Evolutionary conservation across 1,140 invertebrate species (phyloP), one percentile per base, ranked within the genome.

Genomic region (Bursaphelenchus mucronatus): DNA sequence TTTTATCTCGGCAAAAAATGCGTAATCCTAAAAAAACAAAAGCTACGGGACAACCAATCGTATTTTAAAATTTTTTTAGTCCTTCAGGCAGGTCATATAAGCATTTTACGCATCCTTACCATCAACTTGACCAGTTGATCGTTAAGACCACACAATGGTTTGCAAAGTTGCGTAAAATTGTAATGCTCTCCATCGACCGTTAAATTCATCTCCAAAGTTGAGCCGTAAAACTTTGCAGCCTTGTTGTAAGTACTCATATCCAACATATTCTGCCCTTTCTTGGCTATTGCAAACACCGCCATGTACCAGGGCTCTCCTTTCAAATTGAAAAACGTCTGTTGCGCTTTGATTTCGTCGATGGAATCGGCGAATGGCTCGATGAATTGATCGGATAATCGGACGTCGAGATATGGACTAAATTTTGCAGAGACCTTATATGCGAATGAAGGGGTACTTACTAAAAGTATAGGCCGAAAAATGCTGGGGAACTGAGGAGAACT

Each of bases 71-170:
- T n/a, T n/a, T n/a, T n/a, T n/a, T n/a, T n/a, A n/a, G n/a, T n/a
- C n/a, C n/a, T n/a, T n/a, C n/a, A n/a, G n/a, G n/a, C n/a, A n/a
- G n/a, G n/a, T n/a, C n/a, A n/a, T n/a, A n/a, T n/a, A n/a, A n/a
- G n/a, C n/a, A n/a, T n/a, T n/a, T n/a, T n/a, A n/a, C n/a, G n/a
- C 4, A 30, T 54, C 7, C 21, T 70, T 52, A 74, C 69, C 69
- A 71, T 71, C 15, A 71, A 43, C 50, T 71, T 70, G 15, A 69
- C 56, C 13, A 71, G 17, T 58, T 71, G 69, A 15, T 75, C 69
- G 44, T 71, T 71, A 15, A 71, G 67, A 17, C 71, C 71, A 55
- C 69, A 71, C 40, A 71, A 56, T 21, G 69, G 69, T 30, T 71
- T 17, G 47, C 69, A 71, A 19, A 71, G 70, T 17, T 67, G 39